phyloP scores from a whole-genome alignment of 2,888 invertebrate species.

The Hyposoter dolosus region DNA sequence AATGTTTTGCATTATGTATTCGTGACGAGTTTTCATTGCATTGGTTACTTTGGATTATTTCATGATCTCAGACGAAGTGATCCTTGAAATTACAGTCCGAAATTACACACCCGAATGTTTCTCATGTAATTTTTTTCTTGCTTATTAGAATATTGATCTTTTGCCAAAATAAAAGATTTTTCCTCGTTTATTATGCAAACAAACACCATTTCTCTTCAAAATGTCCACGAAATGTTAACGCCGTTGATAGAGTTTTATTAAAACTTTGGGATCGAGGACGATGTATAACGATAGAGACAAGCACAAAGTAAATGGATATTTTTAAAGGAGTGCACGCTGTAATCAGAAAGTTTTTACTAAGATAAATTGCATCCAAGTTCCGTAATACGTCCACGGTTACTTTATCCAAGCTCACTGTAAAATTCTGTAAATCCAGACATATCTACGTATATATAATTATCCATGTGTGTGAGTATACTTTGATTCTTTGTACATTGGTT shows the following conservation, averaged over 20 bases:
- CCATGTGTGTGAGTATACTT: background rate
- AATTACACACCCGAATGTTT: background rate
- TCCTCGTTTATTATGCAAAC: background rate
- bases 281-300: conserved; percentile 9
- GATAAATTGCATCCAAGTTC: conserved; percentile 46
- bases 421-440: background rate
- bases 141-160: background rate
- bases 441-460: background rate
- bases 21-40: background rate
- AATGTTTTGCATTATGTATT: background rate
- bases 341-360: conserved; percentile 56
- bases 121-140: background rate
- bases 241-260: conserved; percentile 8
- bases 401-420: conserved; percentile 16
- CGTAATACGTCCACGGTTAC: conserved; percentile 41
- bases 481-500: background rate
- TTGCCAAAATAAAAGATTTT: background rate
- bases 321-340: conserved; percentile 26
- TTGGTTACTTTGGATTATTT: background rate
- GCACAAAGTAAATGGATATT: conserved; percentile 54
- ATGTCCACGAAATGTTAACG: background rate
- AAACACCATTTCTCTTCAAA: background rate
- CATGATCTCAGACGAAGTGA: background rate
- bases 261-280: background rate
- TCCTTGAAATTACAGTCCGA: background rate